Evolutionary conservation across 2,888 invertebrate genomes (phyloP).

Genomic region (Drosophila leonis): DNA sequence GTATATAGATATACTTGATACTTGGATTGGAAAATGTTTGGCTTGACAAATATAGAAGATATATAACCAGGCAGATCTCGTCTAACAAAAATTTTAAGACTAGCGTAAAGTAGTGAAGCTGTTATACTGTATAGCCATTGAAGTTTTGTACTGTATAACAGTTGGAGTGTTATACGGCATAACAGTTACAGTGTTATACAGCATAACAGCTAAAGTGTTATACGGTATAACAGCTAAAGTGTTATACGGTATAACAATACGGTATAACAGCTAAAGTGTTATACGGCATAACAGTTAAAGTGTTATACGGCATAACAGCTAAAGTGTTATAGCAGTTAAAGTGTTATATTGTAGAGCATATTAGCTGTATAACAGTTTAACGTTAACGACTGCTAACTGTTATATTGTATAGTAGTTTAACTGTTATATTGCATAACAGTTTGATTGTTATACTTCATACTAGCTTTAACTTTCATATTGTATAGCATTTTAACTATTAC

Average conservation of each 20-base stretch:
- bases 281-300: not conserved
- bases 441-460: not conserved
- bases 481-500: not conserved
- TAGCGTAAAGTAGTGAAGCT: conserved; percentile 23
- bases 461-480: not conserved
- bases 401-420: not conserved
- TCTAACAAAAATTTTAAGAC: conserved; percentile 11
- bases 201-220: not conserved
- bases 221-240: not conserved
- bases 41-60: conserved; percentile 20
- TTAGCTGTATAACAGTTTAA: not conserved
- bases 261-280: not conserved
- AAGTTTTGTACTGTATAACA: not conserved
- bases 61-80: conserved; percentile 8
- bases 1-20: conserved; percentile 20
- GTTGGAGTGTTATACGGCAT: not conserved
- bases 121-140: conserved; percentile 15
- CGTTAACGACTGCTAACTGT: too few species aligned
- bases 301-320: not conserved
- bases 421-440: not conserved
- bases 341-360: not conserved
- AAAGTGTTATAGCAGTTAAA: not conserved
- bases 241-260: too few species aligned
- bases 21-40: conserved; percentile 20
- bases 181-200: not conserved